Conservation (phyloP, 2,797 vertebrate genomes). For the Sebastes baramenuke region DNA sequence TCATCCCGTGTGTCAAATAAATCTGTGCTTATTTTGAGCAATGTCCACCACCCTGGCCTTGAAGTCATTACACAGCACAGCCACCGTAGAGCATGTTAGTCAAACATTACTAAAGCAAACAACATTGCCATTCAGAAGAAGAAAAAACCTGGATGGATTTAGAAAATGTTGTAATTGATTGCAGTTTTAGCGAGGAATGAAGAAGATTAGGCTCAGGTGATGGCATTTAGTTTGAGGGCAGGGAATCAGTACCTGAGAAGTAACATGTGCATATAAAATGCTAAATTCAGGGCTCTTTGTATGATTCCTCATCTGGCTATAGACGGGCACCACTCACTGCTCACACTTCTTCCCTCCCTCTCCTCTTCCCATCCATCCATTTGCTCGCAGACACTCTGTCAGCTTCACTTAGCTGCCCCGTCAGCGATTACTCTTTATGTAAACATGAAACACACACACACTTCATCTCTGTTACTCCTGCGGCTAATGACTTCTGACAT, state of each 20-base stretch:
- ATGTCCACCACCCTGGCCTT: neutral
- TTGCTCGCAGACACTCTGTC: slow-evolving; percentile 22
- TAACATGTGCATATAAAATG: neutral
- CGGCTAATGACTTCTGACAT: slow-evolving; percentile 17
- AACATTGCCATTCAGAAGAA: neutral
- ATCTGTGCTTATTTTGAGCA: slow-evolving; percentile 10
- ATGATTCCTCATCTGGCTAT: neutral
- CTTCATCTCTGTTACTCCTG: slow-evolving; percentile 4
- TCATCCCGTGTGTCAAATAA: slow-evolving; percentile 10
- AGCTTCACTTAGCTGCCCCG: slow-evolving; percentile 25
- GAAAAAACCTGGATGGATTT: neutral
- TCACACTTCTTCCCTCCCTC: neutral
- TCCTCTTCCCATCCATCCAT: slow-evolving; percentile 12
- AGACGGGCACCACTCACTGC: neutral
- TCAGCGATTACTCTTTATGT: slow-evolving; percentile 25
- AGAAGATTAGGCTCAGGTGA: neutral
- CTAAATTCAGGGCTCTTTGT: neutral
- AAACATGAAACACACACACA: slow-evolving; percentile 18
- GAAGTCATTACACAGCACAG: slow-evolving; percentile 15
- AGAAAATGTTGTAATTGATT: neutral
- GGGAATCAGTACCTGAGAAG: neutral
- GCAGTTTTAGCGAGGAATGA: neutral
- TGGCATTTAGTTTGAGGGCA: neutral
- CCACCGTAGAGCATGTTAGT: slow-evolving; percentile 8
- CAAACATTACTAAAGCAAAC: slow-evolving; percentile 2